These are phyloP conservation scores for Zaprionus gabonicus DNA, from an alignment of 1,140 invertebrate genomes.

Conservation along the genomic window DNA sequence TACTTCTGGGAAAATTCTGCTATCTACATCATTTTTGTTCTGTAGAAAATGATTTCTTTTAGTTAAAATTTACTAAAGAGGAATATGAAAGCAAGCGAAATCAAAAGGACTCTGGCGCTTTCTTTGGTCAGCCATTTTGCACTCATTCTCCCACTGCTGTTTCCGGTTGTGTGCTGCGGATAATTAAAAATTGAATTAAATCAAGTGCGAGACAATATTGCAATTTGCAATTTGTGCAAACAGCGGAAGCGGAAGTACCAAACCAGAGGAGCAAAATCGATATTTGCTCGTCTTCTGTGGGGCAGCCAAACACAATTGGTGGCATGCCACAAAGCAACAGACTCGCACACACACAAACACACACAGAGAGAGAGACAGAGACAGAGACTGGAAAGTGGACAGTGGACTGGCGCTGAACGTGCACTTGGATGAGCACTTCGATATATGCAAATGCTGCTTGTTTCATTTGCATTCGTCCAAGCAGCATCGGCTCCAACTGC, in stretches of 20 bases:
- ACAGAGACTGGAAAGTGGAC: not conserved
- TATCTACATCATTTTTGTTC: too few relatives aligned
- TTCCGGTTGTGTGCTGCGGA: constrained; percentile 25
- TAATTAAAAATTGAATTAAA: constrained; percentile 46
- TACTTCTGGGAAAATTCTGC: too few relatives aligned
- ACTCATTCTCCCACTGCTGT: not conserved
- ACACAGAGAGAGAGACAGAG: not conserved
- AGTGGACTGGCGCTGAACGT: constrained; percentile 9
- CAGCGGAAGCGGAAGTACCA: constrained; percentile 71
- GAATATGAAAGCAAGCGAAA: not conserved
- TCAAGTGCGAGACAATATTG: constrained; percentile 62
- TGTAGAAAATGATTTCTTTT: not conserved
- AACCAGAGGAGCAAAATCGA: constrained; percentile 61
- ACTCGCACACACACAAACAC: constrained; percentile 24
- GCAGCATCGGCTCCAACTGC: constrained; percentile 38
- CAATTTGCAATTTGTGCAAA: constrained; percentile 56
- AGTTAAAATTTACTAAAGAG: not conserved
- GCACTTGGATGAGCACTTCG: constrained; percentile 45
- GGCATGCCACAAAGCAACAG: constrained; percentile 27
- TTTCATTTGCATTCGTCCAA: constrained; percentile 72
- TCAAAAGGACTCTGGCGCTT: not conserved
- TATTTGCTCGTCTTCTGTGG: constrained; percentile 52
- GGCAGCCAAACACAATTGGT: constrained; percentile 28
- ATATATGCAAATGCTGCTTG: constrained; percentile 67
- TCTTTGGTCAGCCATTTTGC: not conserved